phyloP scores from a whole-genome alignment of 2,888 invertebrate species.

The Incurvaria masculella region DNA sequence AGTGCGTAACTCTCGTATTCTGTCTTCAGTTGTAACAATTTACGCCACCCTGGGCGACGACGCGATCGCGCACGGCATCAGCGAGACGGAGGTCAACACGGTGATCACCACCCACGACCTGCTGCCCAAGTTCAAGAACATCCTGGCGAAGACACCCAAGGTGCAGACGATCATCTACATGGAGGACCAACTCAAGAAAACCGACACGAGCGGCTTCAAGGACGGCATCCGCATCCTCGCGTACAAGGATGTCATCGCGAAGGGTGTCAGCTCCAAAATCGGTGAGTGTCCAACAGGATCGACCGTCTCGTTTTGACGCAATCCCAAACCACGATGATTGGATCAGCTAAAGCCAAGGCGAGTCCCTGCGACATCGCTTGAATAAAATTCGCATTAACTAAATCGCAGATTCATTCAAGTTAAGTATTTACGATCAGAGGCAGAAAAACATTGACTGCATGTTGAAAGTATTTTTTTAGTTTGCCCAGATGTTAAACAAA shows the following conservation, averaged over 20 bases:
- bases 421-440: no score
- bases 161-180: slow-evolving; percentile 82
- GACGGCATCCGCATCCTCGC: slow-evolving; percentile 68
- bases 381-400: no score
- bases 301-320: slow-evolving; percentile 1
- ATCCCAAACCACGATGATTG: no score
- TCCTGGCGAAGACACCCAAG: slow-evolving; percentile 67
- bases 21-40: slow-evolving; percentile 80
- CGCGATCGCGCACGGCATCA: slow-evolving; percentile 93
- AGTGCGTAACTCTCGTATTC: no score
- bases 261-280: slow-evolving; percentile 34
- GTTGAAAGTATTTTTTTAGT: no score
- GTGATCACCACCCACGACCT: slow-evolving; percentile 93
- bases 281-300: slow-evolving; percentile 31
- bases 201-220: slow-evolving; percentile 69
- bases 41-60: slow-evolving; percentile 97
- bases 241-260: slow-evolving; percentile 61
- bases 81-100: slow-evolving; percentile 92
- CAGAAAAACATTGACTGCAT: no score
- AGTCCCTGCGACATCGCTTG: no score
- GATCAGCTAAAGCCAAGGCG: no score
- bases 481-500: no score
- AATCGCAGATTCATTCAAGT: no score
- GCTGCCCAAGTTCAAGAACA: slow-evolving; percentile 83
- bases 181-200: slow-evolving; percentile 80